Evolutionary conservation across 2,113 vertebrate species (phyloP), one percentile per base, ranked within the genome.

Genomic region (Syngnathoides biaculeatus): DNA sequence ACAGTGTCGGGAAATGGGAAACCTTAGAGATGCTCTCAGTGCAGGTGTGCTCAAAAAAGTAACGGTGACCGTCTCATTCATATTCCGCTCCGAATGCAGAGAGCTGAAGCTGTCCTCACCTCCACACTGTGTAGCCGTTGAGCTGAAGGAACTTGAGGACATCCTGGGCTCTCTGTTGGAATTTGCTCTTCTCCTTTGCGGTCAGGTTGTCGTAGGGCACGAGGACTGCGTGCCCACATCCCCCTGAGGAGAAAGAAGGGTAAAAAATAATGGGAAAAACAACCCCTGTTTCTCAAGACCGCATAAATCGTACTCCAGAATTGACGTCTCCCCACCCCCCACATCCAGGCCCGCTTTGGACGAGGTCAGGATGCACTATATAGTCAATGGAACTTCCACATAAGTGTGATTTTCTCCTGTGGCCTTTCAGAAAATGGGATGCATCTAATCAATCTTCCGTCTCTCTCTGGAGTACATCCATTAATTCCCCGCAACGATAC

Each of bases 121-220:
- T 95, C 87, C 94, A 96, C 57, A 98, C 94, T 4, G 88, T 92
- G 79, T 93, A 98, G 40, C 96, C 95, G 63, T 94, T 98, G 61
- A 98, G 94, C 82, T 94, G 93, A 19, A 98, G 82, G 82, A 98
- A 98, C 86, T 95, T 98, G 58, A 98, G 92, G 73, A 98, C 90
- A 75, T 97, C 95, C 59, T 97, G 94, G 7, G 96, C 95, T 86
- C 93, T 94, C 56, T 96, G 95, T 84, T 94, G 86, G 61, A 96
- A 94, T 79, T 94, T 94, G 50, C 86, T 92, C 90, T 96, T 96
- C 84, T 98, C 96, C 84, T 95, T 96, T 69, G 93, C 90, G 47
- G 93, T 94, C 72, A 98, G 89, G 0, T 93, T 93, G 47, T 95
- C 94, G 24, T 95, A 98, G 5, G 95, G 95, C 27, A 95, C 93